These are phyloP conservation scores for Drosophila quadrilineata DNA, from an alignment of 1,140 invertebrate species.

Conservation along the genomic window DNA sequence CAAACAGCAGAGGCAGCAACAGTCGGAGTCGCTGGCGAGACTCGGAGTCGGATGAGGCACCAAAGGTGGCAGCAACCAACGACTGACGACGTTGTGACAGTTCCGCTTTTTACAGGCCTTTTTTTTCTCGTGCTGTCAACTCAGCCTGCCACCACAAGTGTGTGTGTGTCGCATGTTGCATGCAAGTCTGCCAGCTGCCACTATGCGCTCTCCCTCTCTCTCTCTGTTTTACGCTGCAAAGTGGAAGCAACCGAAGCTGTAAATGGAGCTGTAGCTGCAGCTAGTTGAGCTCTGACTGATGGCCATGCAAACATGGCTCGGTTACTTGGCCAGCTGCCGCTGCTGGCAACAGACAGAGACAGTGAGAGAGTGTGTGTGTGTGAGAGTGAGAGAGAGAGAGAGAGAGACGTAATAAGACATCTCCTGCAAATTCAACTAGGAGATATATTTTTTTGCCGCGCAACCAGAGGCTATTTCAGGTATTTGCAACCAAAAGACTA, in stretches of 20 bases:
- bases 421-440: no score
- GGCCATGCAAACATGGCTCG: conserved; percentile 25
- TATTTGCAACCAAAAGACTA: no score
- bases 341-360: neutral
- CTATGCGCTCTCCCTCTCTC: no score
- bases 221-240: conserved; percentile 28
- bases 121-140: neutral
- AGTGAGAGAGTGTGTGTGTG: neutral
- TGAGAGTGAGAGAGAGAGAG: neutral
- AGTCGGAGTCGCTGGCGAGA: no score
- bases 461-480: no score
- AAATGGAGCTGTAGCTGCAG: conserved; percentile 2
- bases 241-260: conserved; percentile 31
- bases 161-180: conserved; percentile 43
- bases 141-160: conserved; percentile 18
- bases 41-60: conserved; percentile 29
- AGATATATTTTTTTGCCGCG: no score
- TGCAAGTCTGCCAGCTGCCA: conserved; percentile 54
- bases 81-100: conserved; percentile 62
- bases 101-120: conserved; percentile 49
- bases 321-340: conserved; percentile 17
- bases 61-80: conserved; percentile 55
- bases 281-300: conserved; percentile 62
- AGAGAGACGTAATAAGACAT: neutral
- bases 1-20: neutral